Percentiles rank a stretch among this genome's conserved stretches.
Evolutionary conservation across 2,888 invertebrate genomes (phyloP).

Genomic region (Slavum lentiscoides): DNA sequence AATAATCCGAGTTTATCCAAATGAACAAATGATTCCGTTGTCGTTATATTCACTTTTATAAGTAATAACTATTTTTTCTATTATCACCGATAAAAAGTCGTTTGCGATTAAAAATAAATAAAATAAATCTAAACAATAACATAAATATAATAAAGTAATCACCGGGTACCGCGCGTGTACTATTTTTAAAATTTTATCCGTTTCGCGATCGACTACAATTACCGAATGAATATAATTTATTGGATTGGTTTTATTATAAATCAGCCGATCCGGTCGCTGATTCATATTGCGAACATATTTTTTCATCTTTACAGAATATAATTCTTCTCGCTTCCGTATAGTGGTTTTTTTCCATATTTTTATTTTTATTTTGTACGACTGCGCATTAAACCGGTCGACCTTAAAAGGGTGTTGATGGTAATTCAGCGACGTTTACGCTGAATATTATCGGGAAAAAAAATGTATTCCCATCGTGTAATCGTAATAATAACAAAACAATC

Average conservation of each 20-base stretch:
- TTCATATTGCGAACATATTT: conserved; percentile 14
- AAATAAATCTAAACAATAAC: background rate
- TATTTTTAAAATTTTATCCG: conserved; percentile 2
- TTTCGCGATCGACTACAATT: background rate
- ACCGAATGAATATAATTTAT: conserved; percentile 12
- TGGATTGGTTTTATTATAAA: conserved; percentile 26
- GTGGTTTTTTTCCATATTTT: conserved; percentile 18
- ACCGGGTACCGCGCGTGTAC: background rate
- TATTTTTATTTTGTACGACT: conserved; percentile 2
- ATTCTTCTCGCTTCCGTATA: conserved; percentile 31
- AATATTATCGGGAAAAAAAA: conserved; percentile 18
- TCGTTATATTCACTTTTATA: conserved; percentile 10
- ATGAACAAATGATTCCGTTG: background rate
- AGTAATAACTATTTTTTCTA: background rate
- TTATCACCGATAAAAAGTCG: background rate
- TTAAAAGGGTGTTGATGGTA: conserved; percentile 43
- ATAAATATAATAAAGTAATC: background rate
- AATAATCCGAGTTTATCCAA: conserved; percentile 15
- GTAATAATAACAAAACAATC: background rate
- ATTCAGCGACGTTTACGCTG: background rate
- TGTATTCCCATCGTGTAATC: background rate
- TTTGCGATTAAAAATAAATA: background rate
- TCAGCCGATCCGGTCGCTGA: background rate
- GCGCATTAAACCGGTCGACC: conserved; percentile 30
- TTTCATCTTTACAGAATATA: conserved; percentile 8